Evolutionary conservation across 2,113 vertebrate species (phyloP).

Genomic region (Eolophus roseicapilla): DNA sequence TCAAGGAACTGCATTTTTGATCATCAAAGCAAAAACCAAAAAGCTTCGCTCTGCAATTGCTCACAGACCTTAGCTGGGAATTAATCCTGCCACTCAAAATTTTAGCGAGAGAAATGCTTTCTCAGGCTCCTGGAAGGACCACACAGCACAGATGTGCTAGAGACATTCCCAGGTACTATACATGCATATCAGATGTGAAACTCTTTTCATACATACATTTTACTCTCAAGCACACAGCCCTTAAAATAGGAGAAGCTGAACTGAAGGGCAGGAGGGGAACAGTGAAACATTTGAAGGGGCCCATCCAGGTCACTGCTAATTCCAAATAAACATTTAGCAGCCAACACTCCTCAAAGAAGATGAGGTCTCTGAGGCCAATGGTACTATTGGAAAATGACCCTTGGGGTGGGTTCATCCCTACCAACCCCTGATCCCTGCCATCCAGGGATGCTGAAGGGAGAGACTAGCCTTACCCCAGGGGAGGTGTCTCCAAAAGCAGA

Average conservation of each 20-base stretch:
- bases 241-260: not conserved
- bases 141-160: not conserved
- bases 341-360: not conserved
- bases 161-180: not conserved
- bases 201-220: not conserved
- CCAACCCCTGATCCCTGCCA: not conserved
- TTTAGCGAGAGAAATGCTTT: not conserved
- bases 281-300: not conserved
- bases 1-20: conserved; percentile 22
- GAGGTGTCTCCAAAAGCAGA: not conserved
- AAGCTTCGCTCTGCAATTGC: not conserved
- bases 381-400: not conserved
- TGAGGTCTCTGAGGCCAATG: not conserved
- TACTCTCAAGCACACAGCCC: not conserved
- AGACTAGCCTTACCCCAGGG: not conserved
- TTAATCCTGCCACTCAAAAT: not conserved
- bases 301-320: not conserved
- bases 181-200: not conserved
- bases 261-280: not conserved
- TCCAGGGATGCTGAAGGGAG: not conserved
- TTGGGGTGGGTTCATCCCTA: not conserved
- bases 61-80: not conserved
- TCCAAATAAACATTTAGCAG: not conserved
- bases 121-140: not conserved
- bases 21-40: conserved; percentile 19